phyloP scores from a whole-genome alignment of 2,797 vertebrate genomes.

The Sebastes taczanowskii region DNA sequence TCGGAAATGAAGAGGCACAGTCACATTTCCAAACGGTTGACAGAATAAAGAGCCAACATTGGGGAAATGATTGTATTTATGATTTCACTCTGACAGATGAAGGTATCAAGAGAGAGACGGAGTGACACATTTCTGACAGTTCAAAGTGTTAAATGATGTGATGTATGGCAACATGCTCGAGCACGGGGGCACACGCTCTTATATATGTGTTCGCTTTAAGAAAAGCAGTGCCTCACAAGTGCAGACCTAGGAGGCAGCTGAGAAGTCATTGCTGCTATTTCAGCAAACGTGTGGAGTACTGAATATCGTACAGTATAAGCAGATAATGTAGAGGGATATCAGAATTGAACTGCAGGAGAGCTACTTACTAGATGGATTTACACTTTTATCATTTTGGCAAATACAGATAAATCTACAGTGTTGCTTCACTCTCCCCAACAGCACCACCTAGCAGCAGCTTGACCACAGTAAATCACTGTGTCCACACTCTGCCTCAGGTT shows the following conservation, averaged over 20 bases:
- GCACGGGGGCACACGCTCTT: slow-evolving; percentile 53
- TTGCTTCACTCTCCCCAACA: slow-evolving; percentile 60
- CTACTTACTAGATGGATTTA: neutral
- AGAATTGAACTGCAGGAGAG: neutral
- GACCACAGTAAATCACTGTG: slow-evolving; percentile 51
- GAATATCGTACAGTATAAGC: neutral
- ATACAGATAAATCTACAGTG: neutral
- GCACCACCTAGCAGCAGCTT: slow-evolving; percentile 84
- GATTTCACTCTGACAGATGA: slow-evolving; percentile 81
- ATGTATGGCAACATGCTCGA: slow-evolving; percentile 75
- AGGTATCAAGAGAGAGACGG: slow-evolving; percentile 78
- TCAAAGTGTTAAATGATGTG: slow-evolving; percentile 84
- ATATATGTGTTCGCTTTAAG: slow-evolving; percentile 54
- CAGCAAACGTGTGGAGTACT: slow-evolving; percentile 16
- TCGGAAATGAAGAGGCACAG: slow-evolving; percentile 79
- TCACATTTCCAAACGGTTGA: slow-evolving; percentile 75
- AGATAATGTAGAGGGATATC: neutral
- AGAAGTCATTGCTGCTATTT: slow-evolving; percentile 36
- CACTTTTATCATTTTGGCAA: neutral
- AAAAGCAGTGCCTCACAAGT: slow-evolving; percentile 29
- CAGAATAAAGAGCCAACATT: slow-evolving; percentile 82
- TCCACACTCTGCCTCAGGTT: slow-evolving; percentile 20
- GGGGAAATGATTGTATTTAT: slow-evolving; percentile 84
- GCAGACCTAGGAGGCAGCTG: slow-evolving; percentile 40
- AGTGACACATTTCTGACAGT: slow-evolving; percentile 82